These are phyloP conservation scores for Phasia obesa DNA, from an alignment of 2,888 invertebrate species.

Conservation along the genomic window DNA sequence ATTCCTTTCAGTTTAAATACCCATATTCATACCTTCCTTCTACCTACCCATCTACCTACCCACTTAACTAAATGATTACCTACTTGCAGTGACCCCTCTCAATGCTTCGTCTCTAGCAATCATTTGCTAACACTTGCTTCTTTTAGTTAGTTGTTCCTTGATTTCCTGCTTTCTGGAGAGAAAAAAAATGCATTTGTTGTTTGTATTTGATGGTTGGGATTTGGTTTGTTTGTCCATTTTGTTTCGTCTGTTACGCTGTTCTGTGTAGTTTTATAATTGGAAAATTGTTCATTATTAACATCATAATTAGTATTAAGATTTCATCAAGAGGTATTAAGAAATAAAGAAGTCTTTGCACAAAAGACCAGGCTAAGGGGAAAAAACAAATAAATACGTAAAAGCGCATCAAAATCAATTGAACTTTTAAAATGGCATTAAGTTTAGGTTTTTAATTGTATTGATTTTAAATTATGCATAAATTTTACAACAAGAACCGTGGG, in stretches of 20 bases:
- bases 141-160: conserved; percentile 24
- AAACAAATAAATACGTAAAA: conserved; percentile 1
- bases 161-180: conserved; percentile 16
- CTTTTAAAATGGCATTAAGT: conserved; percentile 51
- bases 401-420: conserved; percentile 61
- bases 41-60: conserved; percentile 54
- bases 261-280: conserved; percentile 61
- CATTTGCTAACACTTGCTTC: conserved; percentile 22
- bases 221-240: conserved; percentile 50
- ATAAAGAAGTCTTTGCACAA: conserved; percentile 38
- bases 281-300: conserved; percentile 67
- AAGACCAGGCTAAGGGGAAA: background rate
- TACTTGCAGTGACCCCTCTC: conserved; percentile 32
- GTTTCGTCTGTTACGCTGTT: conserved; percentile 34
- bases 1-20: conserved; percentile 70
- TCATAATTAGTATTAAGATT: conserved; percentile 67
- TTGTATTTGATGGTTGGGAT: conserved; percentile 32
- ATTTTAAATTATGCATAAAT: conserved; percentile 54
- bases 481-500: conserved; percentile 11
- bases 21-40: conserved; percentile 63
- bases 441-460: conserved; percentile 55
- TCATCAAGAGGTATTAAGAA: conserved; percentile 56
- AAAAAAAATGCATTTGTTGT: conserved; percentile 29
- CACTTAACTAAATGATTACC: conserved; percentile 68
- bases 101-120: background rate